Evolutionary conservation across 1,140 invertebrate species (phyloP).

Genomic region (Microplitis mediator): DNA sequence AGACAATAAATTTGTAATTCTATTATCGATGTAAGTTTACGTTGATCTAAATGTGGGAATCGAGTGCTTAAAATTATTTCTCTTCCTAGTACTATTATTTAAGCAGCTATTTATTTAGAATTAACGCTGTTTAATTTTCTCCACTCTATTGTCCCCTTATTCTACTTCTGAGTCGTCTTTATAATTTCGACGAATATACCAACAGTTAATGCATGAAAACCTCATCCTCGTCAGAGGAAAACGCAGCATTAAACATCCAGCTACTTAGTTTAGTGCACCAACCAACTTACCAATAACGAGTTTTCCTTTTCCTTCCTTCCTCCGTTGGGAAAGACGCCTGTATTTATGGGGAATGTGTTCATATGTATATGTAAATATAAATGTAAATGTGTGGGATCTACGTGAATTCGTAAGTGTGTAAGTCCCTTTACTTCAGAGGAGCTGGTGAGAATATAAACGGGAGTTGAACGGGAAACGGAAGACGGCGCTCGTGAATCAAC

Average conservation of each 20-base stretch:
- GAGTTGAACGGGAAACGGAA: slow-evolving; percentile 16
- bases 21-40: slow-evolving; percentile 13
- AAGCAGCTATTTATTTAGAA: too few species aligned
- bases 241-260: too few species aligned
- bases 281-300: slow-evolving; percentile 14
- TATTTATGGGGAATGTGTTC: background rate
- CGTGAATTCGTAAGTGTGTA: background rate
- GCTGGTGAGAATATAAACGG: slow-evolving; percentile 1
- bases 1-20: slow-evolving; percentile 20
- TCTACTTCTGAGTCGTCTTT: too few species aligned
- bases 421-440: background rate
- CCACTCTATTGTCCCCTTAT: too few species aligned
- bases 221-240: too few species aligned
- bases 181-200: too few species aligned
- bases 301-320: slow-evolving; percentile 18
- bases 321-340: background rate
- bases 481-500: slow-evolving; percentile 29
- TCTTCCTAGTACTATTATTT: background rate
- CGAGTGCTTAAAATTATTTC: background rate
- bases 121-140: too few species aligned
- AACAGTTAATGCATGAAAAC: too few species aligned
- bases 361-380: too few species aligned
- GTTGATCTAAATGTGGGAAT: background rate
- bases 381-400: background rate
- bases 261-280: background rate